Evolutionary conservation across 2,113 vertebrate genomes (phyloP), one percentile per base, ranked within the genome.

Genomic region (Varanus komodoensis): DNA sequence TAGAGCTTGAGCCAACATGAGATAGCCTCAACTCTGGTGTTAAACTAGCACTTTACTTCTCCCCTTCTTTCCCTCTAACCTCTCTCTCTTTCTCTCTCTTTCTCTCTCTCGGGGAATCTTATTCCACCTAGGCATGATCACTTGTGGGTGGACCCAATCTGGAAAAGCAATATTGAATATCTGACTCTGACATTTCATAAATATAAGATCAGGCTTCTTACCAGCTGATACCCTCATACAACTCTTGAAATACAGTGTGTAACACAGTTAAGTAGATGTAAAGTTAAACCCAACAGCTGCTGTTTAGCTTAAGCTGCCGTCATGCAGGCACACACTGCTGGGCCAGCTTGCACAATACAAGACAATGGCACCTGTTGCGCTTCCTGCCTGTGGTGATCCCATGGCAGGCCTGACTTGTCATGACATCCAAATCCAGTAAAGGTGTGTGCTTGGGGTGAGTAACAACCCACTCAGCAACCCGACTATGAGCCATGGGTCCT

Each of bases 291-390:
- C 68, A 11, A 15, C n/a, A 92, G 21, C 69, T 90, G 74, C 54
- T 90, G 61, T 68, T 93, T 38, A 87, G 2, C 87, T 92, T 92
- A 90, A 74, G 21, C 14, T 91, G 87, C 57, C 34, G 91, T 7
- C 1, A 78, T 79, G 91, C 34, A 78, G 89, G 82, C 19, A 90
- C 88, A 91, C 54, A 86, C 38, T 29, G 71, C 48, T 0, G 0
- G 54, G 7, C 54, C 11, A 12, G 54, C 11, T 54, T 54, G 54
- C 54, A 54, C 54, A 54, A 54, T 7, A 54, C 54, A 54, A 54
- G 54, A 4, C 7, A 8, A 12, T 7, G 6, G 2, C 1, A 4
- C 11, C 6, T 8, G 54, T 12, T 12, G 5, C 5, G 54, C 7
- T 54, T 7, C 7, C 54, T 54, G 54, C 11, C 7, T 54, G 54